Evolutionary conservation across 1,140 invertebrate genomes (phyloP).

Genomic region (Magallana ariakensis): DNA sequence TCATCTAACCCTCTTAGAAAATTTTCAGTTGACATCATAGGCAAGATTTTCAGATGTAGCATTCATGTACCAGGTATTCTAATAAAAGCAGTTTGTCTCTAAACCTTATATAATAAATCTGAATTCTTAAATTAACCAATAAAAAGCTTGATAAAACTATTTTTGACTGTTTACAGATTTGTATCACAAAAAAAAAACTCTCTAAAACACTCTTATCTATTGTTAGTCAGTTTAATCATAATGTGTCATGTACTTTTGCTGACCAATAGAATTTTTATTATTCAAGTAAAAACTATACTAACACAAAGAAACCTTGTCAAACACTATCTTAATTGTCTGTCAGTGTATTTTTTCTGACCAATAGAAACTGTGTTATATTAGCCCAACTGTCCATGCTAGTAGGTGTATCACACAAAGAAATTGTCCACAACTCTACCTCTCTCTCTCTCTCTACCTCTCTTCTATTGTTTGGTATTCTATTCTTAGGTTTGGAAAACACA

Average conservation of each 20-base stretch:
- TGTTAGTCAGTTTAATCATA: background rate
- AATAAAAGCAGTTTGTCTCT: no score
- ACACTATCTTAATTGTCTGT: no score
- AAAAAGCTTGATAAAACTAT: background rate
- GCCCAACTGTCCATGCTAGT: no score
- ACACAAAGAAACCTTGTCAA: no score
- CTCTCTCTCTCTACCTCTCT: no score
- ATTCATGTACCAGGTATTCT: no score
- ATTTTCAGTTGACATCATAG: constrained; percentile 6
- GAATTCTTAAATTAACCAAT: background rate
- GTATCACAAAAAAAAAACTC: background rate
- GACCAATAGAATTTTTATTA: background rate
- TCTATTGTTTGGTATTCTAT: background rate
- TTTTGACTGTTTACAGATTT: background rate
- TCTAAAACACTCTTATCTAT: background rate
- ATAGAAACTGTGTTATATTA: no score
- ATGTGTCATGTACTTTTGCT: background rate
- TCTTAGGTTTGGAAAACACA: background rate
- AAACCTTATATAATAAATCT: no score
- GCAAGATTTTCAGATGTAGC: no score
- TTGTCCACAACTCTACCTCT: background rate
- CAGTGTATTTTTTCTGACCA: no score
- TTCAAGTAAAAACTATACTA: background rate
- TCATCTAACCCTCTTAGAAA: background rate
- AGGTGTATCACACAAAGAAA: background rate